Conservation (phyloP, 2,888 invertebrate species). For the Dolomedes plantarius region DNA sequence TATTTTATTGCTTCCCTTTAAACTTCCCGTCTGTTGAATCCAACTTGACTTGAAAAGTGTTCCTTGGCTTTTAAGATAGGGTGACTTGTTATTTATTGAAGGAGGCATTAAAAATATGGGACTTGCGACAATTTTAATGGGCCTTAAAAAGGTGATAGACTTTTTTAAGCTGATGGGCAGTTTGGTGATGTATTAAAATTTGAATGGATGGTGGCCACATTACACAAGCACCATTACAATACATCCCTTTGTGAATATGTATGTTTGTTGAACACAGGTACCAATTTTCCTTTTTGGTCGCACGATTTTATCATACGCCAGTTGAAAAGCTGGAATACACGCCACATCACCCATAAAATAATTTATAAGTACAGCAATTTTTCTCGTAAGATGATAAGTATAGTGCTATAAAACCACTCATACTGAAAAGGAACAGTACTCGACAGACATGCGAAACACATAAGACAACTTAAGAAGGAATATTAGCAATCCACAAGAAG, state of each 20-base stretch:
- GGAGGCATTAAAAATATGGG: constrained; percentile 22
- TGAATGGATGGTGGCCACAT: neutral
- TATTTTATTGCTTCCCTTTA: constrained; percentile 66
- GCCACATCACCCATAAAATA: too few species aligned
- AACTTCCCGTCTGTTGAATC: constrained; percentile 60
- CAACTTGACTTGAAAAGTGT: constrained; percentile 68
- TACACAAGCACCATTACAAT: neutral
- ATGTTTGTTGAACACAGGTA: too few species aligned
- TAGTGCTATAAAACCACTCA: too few species aligned
- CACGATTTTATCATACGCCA: neutral
- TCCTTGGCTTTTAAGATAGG: constrained; percentile 33
- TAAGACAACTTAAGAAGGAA: too few species aligned
- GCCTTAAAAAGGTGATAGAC: neutral
- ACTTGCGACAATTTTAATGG: constrained; percentile 44
- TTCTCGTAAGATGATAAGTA: too few species aligned
- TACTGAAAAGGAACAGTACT: too few species aligned
- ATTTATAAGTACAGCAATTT: too few species aligned
- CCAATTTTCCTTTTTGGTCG: neutral
- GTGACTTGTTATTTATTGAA: constrained; percentile 51
- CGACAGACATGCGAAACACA: too few species aligned
- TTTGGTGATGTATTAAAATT: neutral
- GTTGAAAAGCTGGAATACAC: too few species aligned
- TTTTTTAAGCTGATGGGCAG: neutral
- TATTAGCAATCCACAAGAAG: too few species aligned
- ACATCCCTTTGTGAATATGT: neutral